phyloP scores from a whole-genome alignment of 2,888 invertebrate genomes.

The Cryptosula pallasiana region DNA sequence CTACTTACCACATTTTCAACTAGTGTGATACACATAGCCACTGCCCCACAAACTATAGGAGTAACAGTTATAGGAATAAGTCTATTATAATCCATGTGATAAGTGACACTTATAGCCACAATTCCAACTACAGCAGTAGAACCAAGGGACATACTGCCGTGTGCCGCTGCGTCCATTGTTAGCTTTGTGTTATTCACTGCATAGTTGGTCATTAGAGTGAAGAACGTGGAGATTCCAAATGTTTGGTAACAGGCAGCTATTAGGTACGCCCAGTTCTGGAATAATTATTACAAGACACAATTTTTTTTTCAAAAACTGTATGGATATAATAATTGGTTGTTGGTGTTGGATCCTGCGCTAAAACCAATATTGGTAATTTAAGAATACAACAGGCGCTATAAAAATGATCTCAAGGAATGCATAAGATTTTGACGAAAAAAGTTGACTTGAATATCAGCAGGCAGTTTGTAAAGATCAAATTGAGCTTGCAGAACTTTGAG shows the following conservation, averaged over 20 bases:
- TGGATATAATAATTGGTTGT: no score
- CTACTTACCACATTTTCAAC: constrained; percentile 1
- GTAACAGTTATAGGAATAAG: not conserved
- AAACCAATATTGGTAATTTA: no score
- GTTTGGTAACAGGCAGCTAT: not conserved
- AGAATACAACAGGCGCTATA: no score
- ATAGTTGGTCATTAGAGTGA: not conserved
- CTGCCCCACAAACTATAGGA: not conserved
- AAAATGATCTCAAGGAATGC: no score
- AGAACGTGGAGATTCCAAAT: not conserved
- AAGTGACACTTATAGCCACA: not conserved
- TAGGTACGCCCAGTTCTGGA: not conserved
- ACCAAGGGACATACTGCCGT: not conserved
- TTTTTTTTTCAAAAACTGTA: no score
- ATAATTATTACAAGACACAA: no score
- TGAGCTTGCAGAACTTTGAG: no score
- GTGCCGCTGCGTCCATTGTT: no score
- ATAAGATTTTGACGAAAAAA: no score
- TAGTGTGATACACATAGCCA: not conserved
- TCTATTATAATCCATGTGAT: not conserved
- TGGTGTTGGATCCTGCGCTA: no score
- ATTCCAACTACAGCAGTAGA: not conserved
- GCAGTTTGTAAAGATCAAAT: no score
- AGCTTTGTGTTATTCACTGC: not conserved
- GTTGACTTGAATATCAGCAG: no score